Base-by-base conservation (phyloP, 2,888 invertebrate genomes). In the Noctua fimbriata region DNA sequence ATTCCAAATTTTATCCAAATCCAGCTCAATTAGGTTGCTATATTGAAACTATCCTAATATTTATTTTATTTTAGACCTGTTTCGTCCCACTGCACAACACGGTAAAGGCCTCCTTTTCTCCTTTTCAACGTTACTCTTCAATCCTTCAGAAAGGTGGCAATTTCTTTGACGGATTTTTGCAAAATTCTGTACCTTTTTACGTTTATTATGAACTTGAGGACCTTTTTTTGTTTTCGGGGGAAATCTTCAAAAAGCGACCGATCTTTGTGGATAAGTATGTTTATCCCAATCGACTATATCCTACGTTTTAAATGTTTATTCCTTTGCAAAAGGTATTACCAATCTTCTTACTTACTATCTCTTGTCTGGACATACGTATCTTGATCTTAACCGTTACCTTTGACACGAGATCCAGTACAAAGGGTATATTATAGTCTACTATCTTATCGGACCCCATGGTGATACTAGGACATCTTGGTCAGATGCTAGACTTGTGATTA, bases 391-490 rank as follows among this genome's bases (percentile, higher is more conserved):
- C 82, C 55, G 83, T 79, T 71, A 83, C 63, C 55, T 72, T 49
- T 70, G 73, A 69, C 67, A 55, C 32, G 21, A 67, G 67, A 28
- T 65, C 7, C 49, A 73, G 73, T 16, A 75, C 83, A 75, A 79
- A 55, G 49, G 52, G 36, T 47, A 65, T 36, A 36, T 5, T 36
- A 36, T 36, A 36, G 71, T 60, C 36, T 47, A 6, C 44, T 21
- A 21, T 47, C 28, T 32, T 52, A 52, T 70, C 69, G n/a, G 79
- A 83, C 83, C 79, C 60, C 83, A 72, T 79, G 79, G 49, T 14
- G 83, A 7, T 63, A 52, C 73, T n/a, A 18, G 24, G 28, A 70
- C 32, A 21, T 24, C 14, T 83, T 36, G 49, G 24, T 49, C 24
- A 66, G 41, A 65, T 52, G 14, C 44, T 73, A 73, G 82, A 73